A percentile compares a stretch with the other conserved stretches of the same genome.
These are phyloP conservation scores for Conomelus anceps DNA, from an alignment of 2,888 invertebrate genomes.

Conservation along the genomic window DNA sequence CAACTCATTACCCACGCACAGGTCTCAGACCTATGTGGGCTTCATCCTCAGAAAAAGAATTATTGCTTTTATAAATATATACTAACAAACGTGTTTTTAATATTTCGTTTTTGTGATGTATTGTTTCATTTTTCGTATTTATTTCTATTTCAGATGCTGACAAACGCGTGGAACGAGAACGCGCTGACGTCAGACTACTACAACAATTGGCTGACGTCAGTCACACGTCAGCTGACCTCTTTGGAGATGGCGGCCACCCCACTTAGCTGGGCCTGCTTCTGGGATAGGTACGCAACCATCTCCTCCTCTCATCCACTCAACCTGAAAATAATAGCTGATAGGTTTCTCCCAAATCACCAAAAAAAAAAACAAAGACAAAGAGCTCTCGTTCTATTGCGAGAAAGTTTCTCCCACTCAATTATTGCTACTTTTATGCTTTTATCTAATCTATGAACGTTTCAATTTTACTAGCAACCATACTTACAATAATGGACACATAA, in stretches of 20 bases:
- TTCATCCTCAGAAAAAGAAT: too few species aligned
- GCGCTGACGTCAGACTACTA: constrained; percentile 54
- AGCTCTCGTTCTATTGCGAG: neutral
- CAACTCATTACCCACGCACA: too few species aligned
- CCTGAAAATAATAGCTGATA: constrained; percentile 4
- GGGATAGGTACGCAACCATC: constrained; percentile 58
- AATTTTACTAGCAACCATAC: neutral
- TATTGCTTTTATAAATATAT: too few species aligned
- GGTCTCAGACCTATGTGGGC: too few species aligned
- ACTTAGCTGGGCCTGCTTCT: constrained; percentile 60
- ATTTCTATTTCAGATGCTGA: constrained; percentile 54
- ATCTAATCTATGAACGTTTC: neutral
- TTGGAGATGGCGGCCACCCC: constrained; percentile 60
- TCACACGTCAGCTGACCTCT: constrained; percentile 52
- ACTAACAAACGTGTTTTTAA: constrained; percentile 1
- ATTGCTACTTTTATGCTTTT: neutral
- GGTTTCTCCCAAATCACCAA: neutral
- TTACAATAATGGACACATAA: neutral
- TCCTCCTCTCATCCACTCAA: neutral
- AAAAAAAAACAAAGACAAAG: neutral
- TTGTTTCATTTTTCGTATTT: too few species aligned
- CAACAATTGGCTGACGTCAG: constrained; percentile 53
- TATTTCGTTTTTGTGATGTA: neutral
- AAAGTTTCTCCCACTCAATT: neutral
- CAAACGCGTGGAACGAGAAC: constrained; percentile 54